phyloP scores from a whole-genome alignment of 2,797 vertebrate genomes.

The Heteromormyrus szaboi region DNA sequence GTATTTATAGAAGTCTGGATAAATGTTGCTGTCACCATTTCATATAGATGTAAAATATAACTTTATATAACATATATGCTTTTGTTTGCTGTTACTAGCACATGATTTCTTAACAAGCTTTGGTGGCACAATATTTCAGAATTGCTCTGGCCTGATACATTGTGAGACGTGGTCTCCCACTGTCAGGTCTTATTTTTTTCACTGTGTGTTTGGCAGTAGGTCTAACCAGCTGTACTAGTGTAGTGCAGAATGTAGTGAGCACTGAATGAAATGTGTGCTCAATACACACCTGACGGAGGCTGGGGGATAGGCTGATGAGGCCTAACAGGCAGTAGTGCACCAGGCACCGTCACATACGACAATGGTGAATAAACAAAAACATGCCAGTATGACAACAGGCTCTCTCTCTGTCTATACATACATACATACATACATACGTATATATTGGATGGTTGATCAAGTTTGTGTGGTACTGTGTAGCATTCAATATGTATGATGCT shows the following conservation, averaged over 20 bases:
- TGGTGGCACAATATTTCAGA: not conserved
- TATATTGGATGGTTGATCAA: not conserved
- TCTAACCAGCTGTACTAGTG: not conserved
- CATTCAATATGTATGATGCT: not conserved
- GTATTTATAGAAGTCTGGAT: constrained; percentile 16
- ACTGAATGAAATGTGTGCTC: not conserved
- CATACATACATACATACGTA: not conserved
- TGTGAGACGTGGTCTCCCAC: not conserved
- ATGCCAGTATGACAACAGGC: not conserved
- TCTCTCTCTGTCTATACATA: not conserved
- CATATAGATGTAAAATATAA: not conserved
- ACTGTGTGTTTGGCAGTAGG: not conserved
- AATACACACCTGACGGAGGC: not conserved
- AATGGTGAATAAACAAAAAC: not conserved
- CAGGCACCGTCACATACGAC: not conserved
- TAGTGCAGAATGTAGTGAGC: not conserved
- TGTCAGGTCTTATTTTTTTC: not conserved
- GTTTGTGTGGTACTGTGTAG: not conserved
- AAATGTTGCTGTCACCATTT: not conserved
- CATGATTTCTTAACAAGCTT: not conserved
- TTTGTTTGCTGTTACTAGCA: not conserved
- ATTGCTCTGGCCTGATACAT: not conserved
- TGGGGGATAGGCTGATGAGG: not conserved
- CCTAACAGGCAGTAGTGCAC: not conserved
- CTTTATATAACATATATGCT: no score